A percentile compares a stretch with the other conserved stretches of the same genome.
Conservation (phyloP, 2,113 vertebrate genomes). For the Xerus inauris region DNA sequence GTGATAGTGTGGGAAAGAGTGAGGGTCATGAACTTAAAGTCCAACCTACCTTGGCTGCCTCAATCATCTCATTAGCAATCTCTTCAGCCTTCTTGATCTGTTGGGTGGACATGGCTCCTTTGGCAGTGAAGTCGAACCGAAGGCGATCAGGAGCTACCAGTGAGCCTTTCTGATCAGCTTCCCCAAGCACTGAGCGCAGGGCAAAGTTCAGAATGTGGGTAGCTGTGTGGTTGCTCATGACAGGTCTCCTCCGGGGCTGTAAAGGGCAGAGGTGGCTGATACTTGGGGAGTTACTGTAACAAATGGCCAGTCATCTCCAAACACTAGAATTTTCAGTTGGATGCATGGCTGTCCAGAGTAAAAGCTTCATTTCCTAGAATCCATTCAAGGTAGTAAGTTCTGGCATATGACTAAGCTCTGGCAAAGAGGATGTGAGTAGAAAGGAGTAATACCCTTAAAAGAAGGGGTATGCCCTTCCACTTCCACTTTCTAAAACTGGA, state of each 20-base stretch:
- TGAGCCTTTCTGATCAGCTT: slow-evolving; percentile 97
- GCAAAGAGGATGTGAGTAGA: background rate
- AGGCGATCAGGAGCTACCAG: slow-evolving; percentile 96
- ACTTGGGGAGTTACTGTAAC: too few species aligned
- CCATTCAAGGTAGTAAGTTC: background rate
- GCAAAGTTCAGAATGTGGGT: slow-evolving; percentile 98
- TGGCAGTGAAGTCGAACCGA: slow-evolving; percentile 97
- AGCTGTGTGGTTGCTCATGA: slow-evolving; percentile 99
- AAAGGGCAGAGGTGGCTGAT: background rate
- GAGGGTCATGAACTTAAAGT: rapidly evolving
- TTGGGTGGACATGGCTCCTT: slow-evolving; percentile 93
- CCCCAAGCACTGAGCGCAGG: slow-evolving; percentile 94
- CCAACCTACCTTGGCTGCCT: slow-evolving; percentile 91
- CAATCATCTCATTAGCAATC: slow-evolving; percentile 91
- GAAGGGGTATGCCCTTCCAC: background rate
- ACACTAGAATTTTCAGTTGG: background rate
- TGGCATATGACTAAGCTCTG: background rate
- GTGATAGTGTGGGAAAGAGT: rapidly evolving
- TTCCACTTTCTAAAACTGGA: background rate
- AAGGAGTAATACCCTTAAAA: background rate
- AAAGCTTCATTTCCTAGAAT: background rate
- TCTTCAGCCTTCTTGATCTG: slow-evolving; percentile 93
- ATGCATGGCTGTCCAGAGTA: background rate
- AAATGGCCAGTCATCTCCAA: background rate
- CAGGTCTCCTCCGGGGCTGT: slow-evolving; percentile 92